phyloP scores from a whole-genome alignment of 2,113 vertebrate species.

The Amphiprion percula region DNA sequence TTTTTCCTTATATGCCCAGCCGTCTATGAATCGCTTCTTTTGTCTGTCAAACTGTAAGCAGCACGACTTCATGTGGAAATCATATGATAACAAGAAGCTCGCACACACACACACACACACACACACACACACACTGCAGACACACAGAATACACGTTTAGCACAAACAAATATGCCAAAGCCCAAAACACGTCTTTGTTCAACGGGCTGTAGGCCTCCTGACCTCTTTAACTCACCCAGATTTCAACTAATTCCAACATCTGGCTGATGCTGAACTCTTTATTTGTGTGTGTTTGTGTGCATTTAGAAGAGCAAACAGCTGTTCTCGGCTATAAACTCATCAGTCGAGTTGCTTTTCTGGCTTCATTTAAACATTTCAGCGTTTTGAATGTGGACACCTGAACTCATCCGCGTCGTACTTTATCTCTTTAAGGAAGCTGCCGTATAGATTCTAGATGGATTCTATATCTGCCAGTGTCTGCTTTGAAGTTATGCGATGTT shows the following conservation, averaged over 20 bases:
- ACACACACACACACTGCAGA: conserved; percentile 12
- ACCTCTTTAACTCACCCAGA: conserved; percentile 55
- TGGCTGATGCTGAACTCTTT: conserved; percentile 30
- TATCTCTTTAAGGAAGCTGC: too few relatives aligned
- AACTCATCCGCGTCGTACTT: not conserved
- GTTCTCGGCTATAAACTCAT: conserved; percentile 2
- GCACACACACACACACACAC: conserved; percentile 5
- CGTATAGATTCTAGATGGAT: too few relatives aligned
- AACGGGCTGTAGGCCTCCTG: conserved; percentile 50
- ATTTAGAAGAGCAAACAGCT: conserved; percentile 7
- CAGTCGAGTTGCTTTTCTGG: not conserved
- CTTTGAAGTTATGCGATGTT: too few relatives aligned
- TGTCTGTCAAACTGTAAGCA: conserved; percentile 56
- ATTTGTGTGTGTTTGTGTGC: conserved; percentile 17
- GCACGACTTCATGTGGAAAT: conserved; percentile 72
- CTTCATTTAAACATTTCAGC: not conserved
- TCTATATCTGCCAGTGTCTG: too few relatives aligned
- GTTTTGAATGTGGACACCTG: not conserved
- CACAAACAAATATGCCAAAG: conserved; percentile 12
- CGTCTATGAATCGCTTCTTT: conserved; percentile 60
- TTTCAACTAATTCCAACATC: conserved; percentile 54
- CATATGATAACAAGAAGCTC: conserved; percentile 65
- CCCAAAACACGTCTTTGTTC: conserved; percentile 49
- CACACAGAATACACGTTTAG: conserved; percentile 4
- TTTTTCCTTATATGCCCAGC: not conserved